Percentiles rank a stretch among this genome's conserved stretches.
Evolutionary conservation across 2,797 vertebrate genomes (phyloP).

Genomic region (Centropyge bicolor): DNA sequence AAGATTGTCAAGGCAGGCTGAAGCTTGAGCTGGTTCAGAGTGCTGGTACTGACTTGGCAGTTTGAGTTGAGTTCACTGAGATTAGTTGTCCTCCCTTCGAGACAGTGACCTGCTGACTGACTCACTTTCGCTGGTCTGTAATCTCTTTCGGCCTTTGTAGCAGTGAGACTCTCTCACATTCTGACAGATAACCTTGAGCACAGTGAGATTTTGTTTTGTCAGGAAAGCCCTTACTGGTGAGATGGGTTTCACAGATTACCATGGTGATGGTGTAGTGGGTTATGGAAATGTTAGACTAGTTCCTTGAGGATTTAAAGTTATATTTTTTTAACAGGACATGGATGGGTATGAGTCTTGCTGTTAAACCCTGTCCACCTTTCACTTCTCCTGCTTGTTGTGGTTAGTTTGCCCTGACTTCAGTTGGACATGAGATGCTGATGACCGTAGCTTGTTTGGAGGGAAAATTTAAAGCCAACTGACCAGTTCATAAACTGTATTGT

Average conservation of each 20-base stretch:
- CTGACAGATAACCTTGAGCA: not conserved
- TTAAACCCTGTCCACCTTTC: not conserved
- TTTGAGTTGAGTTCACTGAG: not conserved
- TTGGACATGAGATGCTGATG: not conserved
- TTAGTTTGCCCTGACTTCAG: not conserved
- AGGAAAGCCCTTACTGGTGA: not conserved
- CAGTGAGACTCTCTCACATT: not conserved
- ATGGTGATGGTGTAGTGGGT: not conserved
- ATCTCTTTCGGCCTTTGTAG: not conserved
- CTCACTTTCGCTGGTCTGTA: not conserved
- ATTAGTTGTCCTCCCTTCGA: not conserved
- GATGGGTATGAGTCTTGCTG: not conserved
- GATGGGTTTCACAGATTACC: not conserved
- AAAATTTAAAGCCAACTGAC: not conserved
- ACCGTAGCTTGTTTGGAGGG: not conserved
- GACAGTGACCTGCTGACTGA: not conserved
- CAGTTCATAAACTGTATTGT: not conserved
- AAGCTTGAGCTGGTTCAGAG: not conserved
- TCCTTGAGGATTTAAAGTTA: not conserved
- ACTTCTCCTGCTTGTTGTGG: not conserved
- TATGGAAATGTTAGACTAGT: not conserved
- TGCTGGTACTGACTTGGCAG: not conserved
- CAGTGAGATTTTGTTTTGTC: not conserved
- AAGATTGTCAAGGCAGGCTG: not conserved
- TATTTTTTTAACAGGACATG: slow-evolving; percentile 19